Evolutionary conservation across 2,113 vertebrate species (phyloP).

Genomic region (Callipepla squamata): DNA sequence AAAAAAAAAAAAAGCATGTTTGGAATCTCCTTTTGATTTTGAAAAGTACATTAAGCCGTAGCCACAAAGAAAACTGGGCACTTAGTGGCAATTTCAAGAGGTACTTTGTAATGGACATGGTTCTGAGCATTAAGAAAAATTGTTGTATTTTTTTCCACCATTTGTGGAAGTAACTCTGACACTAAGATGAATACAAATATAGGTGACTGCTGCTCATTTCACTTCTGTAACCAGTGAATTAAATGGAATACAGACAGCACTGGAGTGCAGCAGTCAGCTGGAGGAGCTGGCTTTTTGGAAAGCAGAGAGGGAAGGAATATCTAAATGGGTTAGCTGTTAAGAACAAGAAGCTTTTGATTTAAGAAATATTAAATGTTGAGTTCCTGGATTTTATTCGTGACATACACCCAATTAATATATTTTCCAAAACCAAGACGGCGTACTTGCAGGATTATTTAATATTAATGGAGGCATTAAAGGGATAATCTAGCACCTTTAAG

Average conservation of each 20-base stretch:
- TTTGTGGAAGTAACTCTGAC: not conserved
- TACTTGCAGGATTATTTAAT: slow-evolving; percentile 51
- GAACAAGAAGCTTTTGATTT: slow-evolving; percentile 73
- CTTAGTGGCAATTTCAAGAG: not conserved
- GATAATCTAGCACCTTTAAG: slow-evolving; percentile 37
- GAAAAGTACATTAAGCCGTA: not conserved
- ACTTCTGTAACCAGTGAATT: not conserved
- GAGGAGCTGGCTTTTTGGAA: not conserved
- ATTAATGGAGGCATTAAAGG: slow-evolving; percentile 42
- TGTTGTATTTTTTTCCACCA: not conserved
- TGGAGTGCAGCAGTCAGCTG: slow-evolving; percentile 47
- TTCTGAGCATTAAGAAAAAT: not conserved
- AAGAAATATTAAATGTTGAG: slow-evolving; percentile 54
- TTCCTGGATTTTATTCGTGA: slow-evolving; percentile 61
- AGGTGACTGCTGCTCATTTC: not conserved
- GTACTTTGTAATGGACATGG: not conserved
- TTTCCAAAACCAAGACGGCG: slow-evolving; percentile 17
- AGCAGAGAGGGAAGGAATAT: slow-evolving; percentile 17
- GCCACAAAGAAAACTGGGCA: not conserved
- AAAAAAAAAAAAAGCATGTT: fast-evolving
- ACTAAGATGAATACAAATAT: not conserved
- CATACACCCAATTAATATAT: slow-evolving; percentile 58
- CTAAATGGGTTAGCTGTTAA: slow-evolving; percentile 66
- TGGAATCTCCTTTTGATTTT: not conserved
- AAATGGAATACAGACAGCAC: not conserved